Base-by-base conservation (phyloP, 2,113 vertebrate genomes). In the Cinclus mexicanus region DNA sequence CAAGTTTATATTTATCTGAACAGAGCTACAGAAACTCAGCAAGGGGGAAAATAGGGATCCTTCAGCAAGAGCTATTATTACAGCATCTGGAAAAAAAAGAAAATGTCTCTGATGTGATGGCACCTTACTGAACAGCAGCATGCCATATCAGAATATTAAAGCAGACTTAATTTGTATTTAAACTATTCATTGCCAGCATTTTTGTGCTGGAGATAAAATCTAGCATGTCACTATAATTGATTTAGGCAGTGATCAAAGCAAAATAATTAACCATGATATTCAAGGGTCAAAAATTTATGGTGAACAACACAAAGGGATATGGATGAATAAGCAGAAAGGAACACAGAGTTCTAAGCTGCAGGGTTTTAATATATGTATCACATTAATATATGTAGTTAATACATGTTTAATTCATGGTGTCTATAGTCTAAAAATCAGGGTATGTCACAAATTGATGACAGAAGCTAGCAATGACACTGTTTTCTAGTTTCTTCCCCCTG, bases 111-210 rank as follows among this genome's bases (percentile, higher is more conserved):
- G 1, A 1, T 92, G 50, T 68, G 49, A 83, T 42, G 57, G 77
- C 75, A 87, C 53, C 84, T 88, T 79, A 41, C 23, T 52, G 49
- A 94, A 86, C 57, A 83, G 53, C 0, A 4, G 46, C 59, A n/a
- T 41, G 47, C 29, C 91, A 94, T 87, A 68, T 59, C 89, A 65
- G 29, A 57, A 72, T 70, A 77, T 46, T 78, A 82, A 93, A 92
- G 69, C 31, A 76, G 89, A 70, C 53, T 89, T 89, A n/a, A 87
- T 95, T 95, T 95, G 75, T 88, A 92, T 94, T 85, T 89, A 86
- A 86, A 94, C 56, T 29, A 93, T 95, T 44, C 14, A 23, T 57
- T 82, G 63, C 81, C 41, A 77, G 44, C 9, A 44, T 70, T 81
- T 90, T 91, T 87, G 44, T 64, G 44, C 42, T 35, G 42, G 28